Percentiles rank a stretch among this genome's conserved stretches.
These are phyloP conservation scores for Sceloporus undulatus DNA, from an alignment of 2,113 vertebrate species.

Conservation along the genomic window DNA sequence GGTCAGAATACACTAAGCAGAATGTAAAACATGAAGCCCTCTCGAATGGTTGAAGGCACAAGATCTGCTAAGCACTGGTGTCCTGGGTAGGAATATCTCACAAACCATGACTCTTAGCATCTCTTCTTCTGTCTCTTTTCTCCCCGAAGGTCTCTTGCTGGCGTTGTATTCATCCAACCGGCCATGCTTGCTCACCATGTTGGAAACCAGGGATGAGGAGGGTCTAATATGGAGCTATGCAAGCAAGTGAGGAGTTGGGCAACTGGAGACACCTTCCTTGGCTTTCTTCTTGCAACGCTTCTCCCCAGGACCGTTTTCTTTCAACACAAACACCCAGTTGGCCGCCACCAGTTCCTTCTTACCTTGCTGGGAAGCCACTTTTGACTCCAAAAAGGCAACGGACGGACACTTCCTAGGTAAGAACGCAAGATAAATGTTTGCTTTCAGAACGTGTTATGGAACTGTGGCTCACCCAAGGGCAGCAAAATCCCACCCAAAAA, in stretches of 20 bases:
- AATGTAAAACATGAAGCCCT: too few species aligned
- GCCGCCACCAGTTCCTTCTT: neutral
- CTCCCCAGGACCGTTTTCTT: neutral
- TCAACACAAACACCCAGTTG: neutral
- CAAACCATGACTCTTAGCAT: neutral
- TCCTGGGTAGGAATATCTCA: too few species aligned
- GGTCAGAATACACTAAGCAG: too few species aligned
- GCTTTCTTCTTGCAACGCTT: fast-evolving
- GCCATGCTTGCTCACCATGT: neutral
- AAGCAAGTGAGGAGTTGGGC: neutral
- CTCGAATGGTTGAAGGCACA: too few species aligned
- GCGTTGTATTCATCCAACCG: neutral
- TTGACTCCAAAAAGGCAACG: neutral
- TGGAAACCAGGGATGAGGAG: neutral
- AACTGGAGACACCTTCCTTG: neutral
- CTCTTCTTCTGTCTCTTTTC: constrained; percentile 17
- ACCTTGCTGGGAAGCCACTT: neutral
- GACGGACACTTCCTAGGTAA: fast-evolving
- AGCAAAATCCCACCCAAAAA: too few species aligned
- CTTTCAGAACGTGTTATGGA: neutral
- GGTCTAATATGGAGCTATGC: neutral
- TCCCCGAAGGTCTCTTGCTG: neutral
- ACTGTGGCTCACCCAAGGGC: too few species aligned
- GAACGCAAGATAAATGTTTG: fast-evolving
- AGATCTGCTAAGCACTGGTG: too few species aligned